Conservation (phyloP, 1,140 invertebrate genomes). For the Lepidurus couesii region DNA sequence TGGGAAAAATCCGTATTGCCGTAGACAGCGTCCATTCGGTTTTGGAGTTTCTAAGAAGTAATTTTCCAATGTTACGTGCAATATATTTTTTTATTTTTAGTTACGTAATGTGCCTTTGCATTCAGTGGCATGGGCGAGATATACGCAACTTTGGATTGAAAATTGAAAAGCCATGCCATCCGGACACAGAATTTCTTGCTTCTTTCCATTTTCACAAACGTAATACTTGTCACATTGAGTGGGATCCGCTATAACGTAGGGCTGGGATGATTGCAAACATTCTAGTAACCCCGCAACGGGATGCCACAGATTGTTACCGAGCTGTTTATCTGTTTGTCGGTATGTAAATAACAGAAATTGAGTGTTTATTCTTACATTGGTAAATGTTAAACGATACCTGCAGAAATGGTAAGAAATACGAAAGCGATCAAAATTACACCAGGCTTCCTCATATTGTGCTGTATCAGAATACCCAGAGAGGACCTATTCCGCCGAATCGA, state of each 20-base stretch:
- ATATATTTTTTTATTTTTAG: conserved; percentile 22
- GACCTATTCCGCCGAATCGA: not conserved
- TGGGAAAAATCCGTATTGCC: conserved; percentile 79
- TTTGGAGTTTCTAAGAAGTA: conserved; percentile 61
- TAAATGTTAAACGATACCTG: not conserved
- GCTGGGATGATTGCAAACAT: not conserved
- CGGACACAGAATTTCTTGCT: conserved; percentile 14
- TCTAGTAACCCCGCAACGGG: not conserved
- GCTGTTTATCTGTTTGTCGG: not conserved
- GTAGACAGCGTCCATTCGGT: conserved; percentile 63
- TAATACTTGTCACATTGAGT: conserved; percentile 34
- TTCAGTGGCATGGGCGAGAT: not conserved
- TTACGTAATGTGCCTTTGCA: conserved; percentile 22
- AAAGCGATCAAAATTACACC: not conserved
- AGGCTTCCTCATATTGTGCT: not conserved
- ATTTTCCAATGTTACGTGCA: not conserved
- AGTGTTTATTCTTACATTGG: not conserved
- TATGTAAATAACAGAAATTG: not conserved
- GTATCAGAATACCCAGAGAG: not conserved
- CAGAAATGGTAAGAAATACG: not conserved
- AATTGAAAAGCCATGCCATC: conserved; percentile 33
- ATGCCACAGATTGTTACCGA: not conserved
- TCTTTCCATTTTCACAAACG: conserved; percentile 28
- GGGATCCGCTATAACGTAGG: conserved; percentile 7
- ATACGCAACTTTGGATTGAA: conserved; percentile 19